Evolutionary conservation across 2,113 vertebrate genomes (phyloP).

Genomic region (Archilochus colubris): DNA sequence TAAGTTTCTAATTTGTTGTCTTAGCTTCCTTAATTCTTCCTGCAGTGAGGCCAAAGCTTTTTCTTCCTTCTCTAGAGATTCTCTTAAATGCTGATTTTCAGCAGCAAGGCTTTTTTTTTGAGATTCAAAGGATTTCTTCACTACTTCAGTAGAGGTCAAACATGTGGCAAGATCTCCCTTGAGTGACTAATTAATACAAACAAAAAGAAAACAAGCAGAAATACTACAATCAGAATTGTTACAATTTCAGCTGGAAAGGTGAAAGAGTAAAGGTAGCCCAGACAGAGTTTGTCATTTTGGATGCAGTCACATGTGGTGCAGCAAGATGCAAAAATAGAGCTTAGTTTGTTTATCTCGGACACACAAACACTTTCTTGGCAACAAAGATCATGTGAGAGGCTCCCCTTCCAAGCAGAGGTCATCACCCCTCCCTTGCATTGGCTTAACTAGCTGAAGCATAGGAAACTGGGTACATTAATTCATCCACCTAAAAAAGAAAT

Average conservation of each 20-base stretch:
- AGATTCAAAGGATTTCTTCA: constrained; percentile 77
- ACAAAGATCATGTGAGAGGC: constrained; percentile 2
- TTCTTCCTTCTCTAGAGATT: constrained; percentile 85
- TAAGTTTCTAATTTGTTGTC: constrained; percentile 81
- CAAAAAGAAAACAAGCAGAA: not conserved
- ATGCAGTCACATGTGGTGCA: not conserved
- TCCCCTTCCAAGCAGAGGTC: not conserved
- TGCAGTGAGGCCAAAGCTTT: constrained; percentile 81
- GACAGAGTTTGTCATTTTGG: not conserved
- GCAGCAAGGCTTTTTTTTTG: constrained; percentile 77
- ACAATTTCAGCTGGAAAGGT: constrained; percentile 66
- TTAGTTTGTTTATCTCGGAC: constrained; percentile 11
- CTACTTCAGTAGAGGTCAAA: constrained; percentile 76
- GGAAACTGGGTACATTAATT: not conserved
- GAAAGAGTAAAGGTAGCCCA: not conserved
- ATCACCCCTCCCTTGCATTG: not conserved
- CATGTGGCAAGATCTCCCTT: constrained; percentile 78
- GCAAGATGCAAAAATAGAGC: constrained; percentile 26
- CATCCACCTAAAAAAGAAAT: not conserved
- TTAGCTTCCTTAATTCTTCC: constrained; percentile 85
- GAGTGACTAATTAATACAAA: constrained; percentile 77
- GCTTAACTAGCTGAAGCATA: not conserved
- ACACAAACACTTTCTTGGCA: constrained; percentile 25
- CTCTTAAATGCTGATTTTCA: constrained; percentile 86
- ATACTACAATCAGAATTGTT: not conserved